These are phyloP conservation scores for Tribolium madens DNA, from an alignment of 1,140 invertebrate species.

Conservation along the genomic window DNA sequence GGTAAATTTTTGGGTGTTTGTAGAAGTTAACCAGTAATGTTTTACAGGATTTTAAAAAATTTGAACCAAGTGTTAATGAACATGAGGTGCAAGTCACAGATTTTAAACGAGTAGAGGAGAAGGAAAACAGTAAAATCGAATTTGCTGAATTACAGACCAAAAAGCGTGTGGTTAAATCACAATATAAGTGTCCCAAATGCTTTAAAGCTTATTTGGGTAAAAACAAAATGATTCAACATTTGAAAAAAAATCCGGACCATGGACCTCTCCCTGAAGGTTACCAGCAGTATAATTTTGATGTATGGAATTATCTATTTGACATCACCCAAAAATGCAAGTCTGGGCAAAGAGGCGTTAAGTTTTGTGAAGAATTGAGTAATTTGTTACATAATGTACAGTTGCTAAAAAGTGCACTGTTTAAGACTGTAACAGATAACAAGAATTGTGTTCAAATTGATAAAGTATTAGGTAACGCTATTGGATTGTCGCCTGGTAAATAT, in stretches of 20 bases:
- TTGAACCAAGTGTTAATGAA: conserved; percentile 52
- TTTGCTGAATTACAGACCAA: conserved; percentile 49
- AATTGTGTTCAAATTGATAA: conserved; percentile 56
- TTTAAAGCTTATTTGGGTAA: conserved; percentile 71
- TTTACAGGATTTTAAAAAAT: conserved; percentile 60
- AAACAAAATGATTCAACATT: conserved; percentile 72
- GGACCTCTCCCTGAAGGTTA: conserved; percentile 61
- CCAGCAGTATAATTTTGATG: conserved; percentile 55
- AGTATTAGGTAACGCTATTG: conserved; percentile 56
- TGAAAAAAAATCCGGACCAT: conserved; percentile 74
- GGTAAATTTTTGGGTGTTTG: conserved; percentile 43
- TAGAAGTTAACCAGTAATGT: conserved; percentile 6
- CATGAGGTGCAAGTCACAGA: conserved; percentile 56
- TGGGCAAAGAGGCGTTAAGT: conserved; percentile 58
- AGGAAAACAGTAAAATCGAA: conserved; percentile 38
- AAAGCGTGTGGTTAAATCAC: conserved; percentile 70
- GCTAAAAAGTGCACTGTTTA: conserved; percentile 60
- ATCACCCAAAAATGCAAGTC: conserved; percentile 57
- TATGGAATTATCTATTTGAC: conserved; percentile 62
- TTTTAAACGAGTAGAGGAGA: conserved; percentile 55
- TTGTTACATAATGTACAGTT: conserved; percentile 58
- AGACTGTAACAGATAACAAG: conserved; percentile 53
- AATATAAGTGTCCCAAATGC: conserved; percentile 71
- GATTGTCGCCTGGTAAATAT: conserved; percentile 58
- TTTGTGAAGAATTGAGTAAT: conserved; percentile 61